Evolutionary conservation across 2,113 vertebrate genomes (phyloP), one percentile per base, ranked within the genome.

Genomic region (Oryzias woworae): DNA sequence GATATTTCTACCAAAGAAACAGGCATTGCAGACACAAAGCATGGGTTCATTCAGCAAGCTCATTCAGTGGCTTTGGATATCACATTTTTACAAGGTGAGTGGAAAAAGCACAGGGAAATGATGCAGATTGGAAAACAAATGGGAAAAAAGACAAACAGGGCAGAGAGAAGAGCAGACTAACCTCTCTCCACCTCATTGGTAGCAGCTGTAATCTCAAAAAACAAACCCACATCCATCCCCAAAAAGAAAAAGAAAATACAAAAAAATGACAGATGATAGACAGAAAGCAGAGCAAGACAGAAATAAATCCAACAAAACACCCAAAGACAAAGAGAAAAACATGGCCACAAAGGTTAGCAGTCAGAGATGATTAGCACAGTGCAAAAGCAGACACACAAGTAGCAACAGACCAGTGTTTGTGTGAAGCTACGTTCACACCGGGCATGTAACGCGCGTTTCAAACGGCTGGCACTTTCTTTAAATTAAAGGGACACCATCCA

Each of bases 131-230:
- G 64, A 14, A 42, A 26, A 45, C 59, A 57, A 17, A 75, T 72
- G 66, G 53, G 72, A 42, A 60, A 72, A 68, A 62, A 66, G 66
- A 80, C 48, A 65, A 54, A 45, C 74, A 69, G 71, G 63, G 78
- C 66, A 76, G 77, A 80, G 83, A 66, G 71, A 86, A 82, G 64
- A 87, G 66, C 91, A 92, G 85, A 99, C 97, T 98, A 92, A 99
- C 96, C 97, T 98, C 97, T 97, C 93, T 99, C 96, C 96, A 99
- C 97, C 94, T 98, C 96, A 98, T 98, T 99, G 94, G 96, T 96
- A 95, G 95, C 97, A 95, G 96, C 96, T 94, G 97, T 93, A 95
- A 95, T 90, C 82, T 77, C 77, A 76, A 43, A 72, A 81, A 36
- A 36, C 8, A 36, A 12, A 10, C 31, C 8, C 36, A 36, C 26